Base-by-base conservation (phyloP, 2,113 vertebrate genomes). In the Rhynchopsitta pachyrhyncha region DNA sequence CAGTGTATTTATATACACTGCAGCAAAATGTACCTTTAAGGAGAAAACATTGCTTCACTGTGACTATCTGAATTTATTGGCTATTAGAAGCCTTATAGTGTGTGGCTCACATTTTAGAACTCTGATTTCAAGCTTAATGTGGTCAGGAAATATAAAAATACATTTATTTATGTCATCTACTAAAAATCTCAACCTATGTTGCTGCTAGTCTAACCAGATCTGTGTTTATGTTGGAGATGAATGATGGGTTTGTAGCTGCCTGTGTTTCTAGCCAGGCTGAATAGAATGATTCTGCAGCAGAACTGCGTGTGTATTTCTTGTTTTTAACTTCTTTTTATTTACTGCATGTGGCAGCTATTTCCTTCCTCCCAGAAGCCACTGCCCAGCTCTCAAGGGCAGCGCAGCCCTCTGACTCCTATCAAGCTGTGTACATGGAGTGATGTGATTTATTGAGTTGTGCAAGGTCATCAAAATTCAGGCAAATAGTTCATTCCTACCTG, bases 81-180 rank as follows among this genome's bases (percentile, higher is more conserved):
- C 92, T 94, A 97, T 95, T 96, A 97, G 88, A 80, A 96, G 59
- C 35, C 93, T 95, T 94, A 67, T 6, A 96, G 92, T 84, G 81
- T 55, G 79, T 79, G 91, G 91, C 84, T 96, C 71, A 68, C 84
- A 85, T 96, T 96, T 96, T 92, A 93, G 86, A 93, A 91, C 94
- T 94, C 93, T 91, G 93, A 91, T 95, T 93, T 94, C 90, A 64
- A 77, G 95, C 94, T 95, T 95, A 87, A 96, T 96, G 94, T 93
- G 90, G 96, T 95, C 95, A 97, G 95, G 97, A 97, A 97, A 95
- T 93, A 92, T 92, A 97, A 90, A 96, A 95, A 96, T 95, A 95
- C 88, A 90, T 97, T 96, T 95, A 87, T 95, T 97, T 97, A 98
- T 97, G 97, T 98, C 94, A 97, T 95, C 94, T 95, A 89, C 95